phyloP scores from a whole-genome alignment of 2,888 invertebrate genomes.

The Limnephilus marmoratus region DNA sequence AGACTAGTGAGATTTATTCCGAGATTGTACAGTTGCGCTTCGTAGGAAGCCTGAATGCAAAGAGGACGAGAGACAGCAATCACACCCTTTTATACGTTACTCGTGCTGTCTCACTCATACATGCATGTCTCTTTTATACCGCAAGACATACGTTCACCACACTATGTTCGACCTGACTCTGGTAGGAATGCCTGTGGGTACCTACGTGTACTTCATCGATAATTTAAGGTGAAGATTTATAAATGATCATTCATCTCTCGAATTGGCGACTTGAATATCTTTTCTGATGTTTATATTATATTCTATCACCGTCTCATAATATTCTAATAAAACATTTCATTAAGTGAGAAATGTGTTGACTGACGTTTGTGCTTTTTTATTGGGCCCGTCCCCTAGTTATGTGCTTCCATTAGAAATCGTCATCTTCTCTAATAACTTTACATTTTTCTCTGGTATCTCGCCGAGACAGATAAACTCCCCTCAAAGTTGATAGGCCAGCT shows the following conservation, averaged over 20 bases:
- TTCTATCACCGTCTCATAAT: background rate
- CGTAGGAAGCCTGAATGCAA: too few species aligned
- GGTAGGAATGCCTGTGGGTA: too few species aligned
- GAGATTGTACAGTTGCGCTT: too few species aligned
- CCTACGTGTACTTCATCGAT: too few species aligned
- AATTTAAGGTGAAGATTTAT: background rate
- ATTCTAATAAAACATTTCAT: too few species aligned
- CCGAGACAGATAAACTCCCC: background rate
- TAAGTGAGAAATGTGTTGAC: constrained; percentile 9
- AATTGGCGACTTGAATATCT: background rate
- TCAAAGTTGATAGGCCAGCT: background rate
- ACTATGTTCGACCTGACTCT: too few species aligned
- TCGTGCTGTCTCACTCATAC: too few species aligned
- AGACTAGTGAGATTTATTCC: too few species aligned
- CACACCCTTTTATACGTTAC: too few species aligned
- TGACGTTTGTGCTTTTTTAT: background rate
- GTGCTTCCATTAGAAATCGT: constrained; percentile 11
- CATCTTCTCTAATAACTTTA: constrained; percentile 18
- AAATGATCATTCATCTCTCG: background rate
- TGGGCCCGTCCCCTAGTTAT: background rate
- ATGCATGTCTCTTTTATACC: too few species aligned
- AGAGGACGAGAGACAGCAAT: too few species aligned
- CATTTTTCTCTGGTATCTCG: background rate
- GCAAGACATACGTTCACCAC: too few species aligned
- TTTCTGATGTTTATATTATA: background rate